Conservation (phyloP, 2,797 vertebrate species). For the Anisognathus igniventris region DNA sequence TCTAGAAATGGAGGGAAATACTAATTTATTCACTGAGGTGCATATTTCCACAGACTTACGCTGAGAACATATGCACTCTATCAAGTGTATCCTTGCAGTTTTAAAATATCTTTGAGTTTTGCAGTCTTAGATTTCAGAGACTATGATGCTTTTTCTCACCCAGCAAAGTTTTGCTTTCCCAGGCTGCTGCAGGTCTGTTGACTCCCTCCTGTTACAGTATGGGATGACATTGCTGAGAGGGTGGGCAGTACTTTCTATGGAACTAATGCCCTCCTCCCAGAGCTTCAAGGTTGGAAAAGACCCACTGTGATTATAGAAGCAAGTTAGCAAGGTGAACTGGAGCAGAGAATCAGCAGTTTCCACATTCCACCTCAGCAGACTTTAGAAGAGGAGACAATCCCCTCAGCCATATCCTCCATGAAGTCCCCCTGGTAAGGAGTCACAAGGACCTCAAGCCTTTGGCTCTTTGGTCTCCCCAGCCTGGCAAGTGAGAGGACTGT, state of each 20-base stretch:
- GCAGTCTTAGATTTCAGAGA: not conserved
- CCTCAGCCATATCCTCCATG: not conserved
- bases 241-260: not conserved
- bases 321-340: not conserved
- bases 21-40: not conserved
- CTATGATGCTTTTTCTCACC: rapidly evolving
- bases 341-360: not conserved
- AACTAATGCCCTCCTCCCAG: rapidly evolving
- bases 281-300: not conserved
- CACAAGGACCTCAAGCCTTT: not conserved
- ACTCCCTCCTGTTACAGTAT: not conserved
- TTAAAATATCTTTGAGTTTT: not conserved
- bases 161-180: not conserved
- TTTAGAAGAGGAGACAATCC: not conserved
- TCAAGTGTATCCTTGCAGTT: not conserved
- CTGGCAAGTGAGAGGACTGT: not conserved
- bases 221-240: not conserved
- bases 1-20: not conserved
- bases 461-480: not conserved
- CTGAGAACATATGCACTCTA: not conserved
- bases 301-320: not conserved
- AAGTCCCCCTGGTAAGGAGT: not conserved
- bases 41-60: not conserved
- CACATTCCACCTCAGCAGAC: not conserved
- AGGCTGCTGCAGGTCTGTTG: not conserved